Evolutionary conservation across 2,113 vertebrate genomes (phyloP).

Genomic region (Myotis yumanensis): DNA sequence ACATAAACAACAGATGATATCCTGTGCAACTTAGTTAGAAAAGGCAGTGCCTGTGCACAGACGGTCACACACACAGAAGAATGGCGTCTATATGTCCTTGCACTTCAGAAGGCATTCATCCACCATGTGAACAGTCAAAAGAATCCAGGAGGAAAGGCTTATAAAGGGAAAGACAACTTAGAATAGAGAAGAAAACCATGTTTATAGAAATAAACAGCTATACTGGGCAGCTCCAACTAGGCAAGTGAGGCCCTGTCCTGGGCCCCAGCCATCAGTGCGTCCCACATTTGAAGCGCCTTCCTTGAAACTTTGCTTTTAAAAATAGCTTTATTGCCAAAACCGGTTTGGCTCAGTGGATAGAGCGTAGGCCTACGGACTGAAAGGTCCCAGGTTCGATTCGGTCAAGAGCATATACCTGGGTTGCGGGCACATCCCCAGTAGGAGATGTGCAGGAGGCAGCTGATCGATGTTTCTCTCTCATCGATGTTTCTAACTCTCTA

Average conservation of each 20-base stretch:
- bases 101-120: background rate
- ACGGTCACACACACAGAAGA: background rate
- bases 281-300: background rate
- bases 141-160: background rate
- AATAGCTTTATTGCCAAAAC: background rate
- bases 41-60: background rate
- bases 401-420: no score
- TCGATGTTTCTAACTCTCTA: no score
- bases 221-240: background rate
- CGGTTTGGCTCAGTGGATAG: no score
- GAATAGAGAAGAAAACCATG: background rate
- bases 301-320: background rate
- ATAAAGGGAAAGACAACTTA: background rate
- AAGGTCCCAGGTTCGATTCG: no score
- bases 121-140: background rate
- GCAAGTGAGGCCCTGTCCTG: background rate
- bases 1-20: background rate
- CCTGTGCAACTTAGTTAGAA: background rate
- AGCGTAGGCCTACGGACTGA: no score
- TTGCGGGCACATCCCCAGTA: no score
- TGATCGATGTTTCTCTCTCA: no score
- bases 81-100: background rate
- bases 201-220: background rate
- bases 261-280: background rate
- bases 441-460: no score